A percentile compares a stretch with the other conserved stretches of the same genome.
Evolutionary conservation across 2,888 invertebrate species (phyloP).

Genomic region (Cryptosula pallasiana): DNA sequence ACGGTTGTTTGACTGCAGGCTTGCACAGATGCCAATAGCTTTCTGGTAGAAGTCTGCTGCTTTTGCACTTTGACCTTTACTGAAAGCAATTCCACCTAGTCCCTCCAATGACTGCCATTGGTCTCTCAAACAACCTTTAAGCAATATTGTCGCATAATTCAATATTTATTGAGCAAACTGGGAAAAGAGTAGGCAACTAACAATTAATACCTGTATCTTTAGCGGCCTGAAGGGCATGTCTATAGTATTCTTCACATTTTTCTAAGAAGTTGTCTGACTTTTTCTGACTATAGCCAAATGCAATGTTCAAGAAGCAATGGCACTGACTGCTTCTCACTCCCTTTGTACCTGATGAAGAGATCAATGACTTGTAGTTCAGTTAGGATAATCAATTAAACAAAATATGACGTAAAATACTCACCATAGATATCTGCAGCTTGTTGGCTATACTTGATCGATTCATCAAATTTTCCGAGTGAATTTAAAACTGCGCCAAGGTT

Average conservation of each 20-base stretch:
- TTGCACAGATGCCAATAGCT: slow-evolving; percentile 28
- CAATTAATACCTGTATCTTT: slow-evolving; percentile 41
- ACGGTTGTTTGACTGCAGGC: background rate
- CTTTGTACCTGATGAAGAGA: slow-evolving; percentile 28
- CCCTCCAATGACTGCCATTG: slow-evolving; percentile 35
- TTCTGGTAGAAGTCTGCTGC: slow-evolving; percentile 29
- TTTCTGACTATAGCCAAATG: slow-evolving; percentile 42
- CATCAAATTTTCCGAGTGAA: slow-evolving; percentile 36
- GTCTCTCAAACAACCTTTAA: slow-evolving; percentile 28
- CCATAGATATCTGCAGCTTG: slow-evolving; percentile 34
- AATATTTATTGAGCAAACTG: too few species aligned
- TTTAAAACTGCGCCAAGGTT: slow-evolving; percentile 46
- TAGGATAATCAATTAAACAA: too few species aligned
- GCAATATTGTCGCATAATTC: too few species aligned
- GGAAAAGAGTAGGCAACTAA: too few species aligned
- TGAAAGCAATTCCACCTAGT: slow-evolving; percentile 31
- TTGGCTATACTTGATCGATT: slow-evolving; percentile 36
- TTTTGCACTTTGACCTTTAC: slow-evolving; percentile 26
- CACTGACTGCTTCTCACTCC: slow-evolving; percentile 38
- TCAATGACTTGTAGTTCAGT: too few species aligned
- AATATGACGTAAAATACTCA: slow-evolving; percentile 27
- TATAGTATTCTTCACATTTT: slow-evolving; percentile 37
- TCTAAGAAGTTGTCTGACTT: slow-evolving; percentile 30
- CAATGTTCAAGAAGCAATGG: slow-evolving; percentile 45
- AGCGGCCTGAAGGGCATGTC: slow-evolving; percentile 42